These are phyloP conservation scores for Frankliniella intonsa DNA, from an alignment of 2,888 invertebrate species.

Conservation along the genomic window DNA sequence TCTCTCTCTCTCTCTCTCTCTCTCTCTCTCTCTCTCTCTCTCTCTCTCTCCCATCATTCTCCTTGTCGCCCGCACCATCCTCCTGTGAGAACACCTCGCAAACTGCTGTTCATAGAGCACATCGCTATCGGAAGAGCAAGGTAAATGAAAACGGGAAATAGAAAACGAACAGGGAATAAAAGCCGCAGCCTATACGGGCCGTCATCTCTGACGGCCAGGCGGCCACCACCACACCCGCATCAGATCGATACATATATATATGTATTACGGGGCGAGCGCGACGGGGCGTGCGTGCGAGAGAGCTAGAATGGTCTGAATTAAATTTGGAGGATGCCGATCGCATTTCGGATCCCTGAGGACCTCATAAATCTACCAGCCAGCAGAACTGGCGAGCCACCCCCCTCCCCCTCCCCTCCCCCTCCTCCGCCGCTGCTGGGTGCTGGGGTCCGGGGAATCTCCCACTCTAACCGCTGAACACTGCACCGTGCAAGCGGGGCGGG, in stretches of 20 bases:
- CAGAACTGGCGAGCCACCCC: background rate
- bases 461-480: too few species aligned
- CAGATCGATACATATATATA: too few species aligned
- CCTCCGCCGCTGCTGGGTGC: background rate
- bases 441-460: background rate
- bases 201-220: too few species aligned
- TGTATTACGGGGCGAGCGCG: background rate
- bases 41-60: background rate
- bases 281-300: background rate
- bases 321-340: conserved; percentile 26
- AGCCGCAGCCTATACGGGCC: too few species aligned
- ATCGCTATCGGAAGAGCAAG: too few species aligned
- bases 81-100: too few species aligned
- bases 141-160: too few species aligned
- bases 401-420: background rate
- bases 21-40: conserved; percentile 20
- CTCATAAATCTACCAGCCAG: background rate
- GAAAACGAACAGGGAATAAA: too few species aligned
- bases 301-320: conserved; percentile 15
- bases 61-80: background rate
- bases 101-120: too few species aligned
- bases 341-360: conserved; percentile 24
- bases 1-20: conserved; percentile 1
- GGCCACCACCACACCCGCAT: too few species aligned
- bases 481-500: background rate